Base-by-base conservation (phyloP, 2,113 vertebrate genomes). In the Morone chrysops region DNA sequence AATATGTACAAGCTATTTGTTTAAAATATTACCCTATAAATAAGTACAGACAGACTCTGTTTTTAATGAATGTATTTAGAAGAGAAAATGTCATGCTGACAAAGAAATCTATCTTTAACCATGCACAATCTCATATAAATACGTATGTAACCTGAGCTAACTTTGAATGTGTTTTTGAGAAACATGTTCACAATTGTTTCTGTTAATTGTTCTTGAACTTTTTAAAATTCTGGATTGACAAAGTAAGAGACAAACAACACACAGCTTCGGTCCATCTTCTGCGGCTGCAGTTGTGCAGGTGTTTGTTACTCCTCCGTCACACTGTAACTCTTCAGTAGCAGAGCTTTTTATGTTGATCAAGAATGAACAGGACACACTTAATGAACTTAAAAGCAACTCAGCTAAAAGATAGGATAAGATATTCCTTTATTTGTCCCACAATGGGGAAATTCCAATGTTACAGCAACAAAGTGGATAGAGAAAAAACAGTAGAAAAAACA, bases 261-360 rank as follows among this genome's bases (percentile, higher is more conserved):
- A 61, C 20, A 43, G 31, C 5, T 74, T 59, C 38, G 43, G n/a
- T 61, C 1, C 11, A 36, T 45, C 67, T 4, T 65, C 13, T 61
- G 36, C 18, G 31, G 31, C 45, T 48, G 50, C 72, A 76, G 51
- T n/a, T 72, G 61, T 47, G 41, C 43, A 53, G 57, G 20, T 16
- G 50, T 61, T 14, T 62, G 17, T 67, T 12, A 45, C 18, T 50
- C n/a, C 0, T 51, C 41, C 51, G 13, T 17, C 20, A 8, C 25
- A 38, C 25, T 16, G 22, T 48, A 31, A 31, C 31, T 31, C 31
- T 31, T 4, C 31, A 31, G 31, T 31, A 31, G 31, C 31, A 31
- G 61, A 48, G 41, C 8, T 36, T 38, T 36, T 51, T n/a, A 45
- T 8, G 8, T 7, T 14, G 51, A 76, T 81, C 77, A 78, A n/a